Percentiles rank a stretch among this genome's conserved stretches.
Conservation (phyloP, 2,113 vertebrate genomes). For the Ursus arctos region DNA sequence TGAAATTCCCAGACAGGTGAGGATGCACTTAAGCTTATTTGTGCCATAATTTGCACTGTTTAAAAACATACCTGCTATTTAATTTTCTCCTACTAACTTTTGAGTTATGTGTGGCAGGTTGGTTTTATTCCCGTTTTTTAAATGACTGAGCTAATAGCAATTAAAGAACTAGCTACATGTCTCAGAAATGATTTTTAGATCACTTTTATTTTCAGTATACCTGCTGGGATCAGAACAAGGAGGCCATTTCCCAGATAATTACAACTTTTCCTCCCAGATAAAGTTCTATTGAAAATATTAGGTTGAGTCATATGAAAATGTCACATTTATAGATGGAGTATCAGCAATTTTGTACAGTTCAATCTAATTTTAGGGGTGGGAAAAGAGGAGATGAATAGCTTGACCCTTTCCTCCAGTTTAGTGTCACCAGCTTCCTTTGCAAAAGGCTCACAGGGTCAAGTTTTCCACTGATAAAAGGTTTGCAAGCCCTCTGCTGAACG, state of each 20-base stretch:
- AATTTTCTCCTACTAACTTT: constrained; percentile 24
- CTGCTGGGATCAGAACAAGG: constrained; percentile 29
- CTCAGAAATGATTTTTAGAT: constrained; percentile 49
- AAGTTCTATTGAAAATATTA: constrained; percentile 49
- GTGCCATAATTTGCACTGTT: not conserved
- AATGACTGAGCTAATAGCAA: not conserved
- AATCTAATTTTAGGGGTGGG: not conserved
- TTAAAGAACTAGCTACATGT: constrained; percentile 28
- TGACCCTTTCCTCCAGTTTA: not conserved
- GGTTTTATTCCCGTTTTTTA: not conserved
- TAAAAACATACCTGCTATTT: constrained; percentile 21
- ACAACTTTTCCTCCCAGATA: constrained; percentile 52
- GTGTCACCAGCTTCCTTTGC: not conserved
- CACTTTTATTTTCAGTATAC: not conserved
- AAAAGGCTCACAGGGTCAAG: constrained; percentile 2
- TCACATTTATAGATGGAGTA: not conserved
- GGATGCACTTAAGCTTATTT: not conserved
- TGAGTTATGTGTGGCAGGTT: not conserved
- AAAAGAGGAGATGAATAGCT: not conserved
- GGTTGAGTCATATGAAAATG: not conserved
- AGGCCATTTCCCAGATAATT: constrained; percentile 35
- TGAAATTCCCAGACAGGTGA: not conserved
- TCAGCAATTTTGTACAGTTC: not conserved
- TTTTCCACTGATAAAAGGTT: not conserved
- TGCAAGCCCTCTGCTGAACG: not conserved